phyloP scores from a whole-genome alignment of 2,113 vertebrate genomes.

The Pollimyrus isidori region DNA sequence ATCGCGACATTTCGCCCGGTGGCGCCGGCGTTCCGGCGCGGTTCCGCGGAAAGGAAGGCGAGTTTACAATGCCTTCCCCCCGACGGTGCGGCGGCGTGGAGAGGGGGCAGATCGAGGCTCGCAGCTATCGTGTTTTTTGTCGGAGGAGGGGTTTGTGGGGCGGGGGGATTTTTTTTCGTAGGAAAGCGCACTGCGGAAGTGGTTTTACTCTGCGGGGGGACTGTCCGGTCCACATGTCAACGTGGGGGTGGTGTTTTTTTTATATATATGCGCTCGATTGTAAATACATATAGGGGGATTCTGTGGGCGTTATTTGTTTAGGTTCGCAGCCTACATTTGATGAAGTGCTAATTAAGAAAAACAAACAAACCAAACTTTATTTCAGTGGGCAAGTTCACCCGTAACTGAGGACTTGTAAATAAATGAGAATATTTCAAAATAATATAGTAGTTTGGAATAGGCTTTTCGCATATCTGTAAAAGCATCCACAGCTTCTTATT shows the following conservation, averaged over 20 bases:
- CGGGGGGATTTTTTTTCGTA: slow-evolving; percentile 14
- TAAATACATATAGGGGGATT: neutral
- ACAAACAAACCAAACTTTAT: neutral
- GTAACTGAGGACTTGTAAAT: neutral
- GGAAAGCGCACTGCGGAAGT: slow-evolving; percentile 25
- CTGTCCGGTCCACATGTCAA: slow-evolving; percentile 18
- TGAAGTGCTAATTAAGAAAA: neutral
- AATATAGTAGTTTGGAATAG: neutral
- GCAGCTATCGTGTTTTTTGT: slow-evolving; percentile 9
- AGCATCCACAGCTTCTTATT: neutral
- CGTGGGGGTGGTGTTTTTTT: slow-evolving; percentile 3
- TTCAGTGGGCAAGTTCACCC: neutral
- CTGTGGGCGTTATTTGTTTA: neutral
- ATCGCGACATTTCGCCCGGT: neutral
- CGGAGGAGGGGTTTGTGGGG: neutral
- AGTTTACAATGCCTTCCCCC: neutral
- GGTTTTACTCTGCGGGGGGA: slow-evolving; percentile 27
- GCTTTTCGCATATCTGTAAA: neutral
- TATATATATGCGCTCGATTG: neutral
- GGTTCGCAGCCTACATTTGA: neutral
- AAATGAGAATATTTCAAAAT: neutral
- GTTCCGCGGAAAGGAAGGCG: neutral
- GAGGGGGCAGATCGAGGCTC: neutral
- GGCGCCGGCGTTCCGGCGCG: neutral
- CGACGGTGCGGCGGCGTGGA: neutral